Percentiles rank a stretch among this genome's conserved stretches.
phyloP scores from a whole-genome alignment of 2,888 invertebrate genomes.

The Luperina nickerlii region DNA sequence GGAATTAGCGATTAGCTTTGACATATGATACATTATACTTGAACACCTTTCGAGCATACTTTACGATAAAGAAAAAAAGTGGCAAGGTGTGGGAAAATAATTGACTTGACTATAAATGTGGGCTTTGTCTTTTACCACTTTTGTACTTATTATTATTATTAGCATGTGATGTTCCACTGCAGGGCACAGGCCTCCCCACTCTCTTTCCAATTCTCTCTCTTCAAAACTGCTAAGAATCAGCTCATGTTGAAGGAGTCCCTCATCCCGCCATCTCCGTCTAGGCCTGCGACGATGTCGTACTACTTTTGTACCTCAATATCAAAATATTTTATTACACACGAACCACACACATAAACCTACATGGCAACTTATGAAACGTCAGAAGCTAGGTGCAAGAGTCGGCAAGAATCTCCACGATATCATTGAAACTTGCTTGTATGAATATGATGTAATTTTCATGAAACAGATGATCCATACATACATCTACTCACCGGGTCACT shows the following conservation, averaged over 20 bases:
- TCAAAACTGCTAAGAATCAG: no score
- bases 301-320: background rate
- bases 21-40: background rate
- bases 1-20: slow-evolving; percentile 19
- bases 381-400: background rate
- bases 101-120: background rate
- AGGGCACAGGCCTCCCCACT: no score
- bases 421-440: no score
- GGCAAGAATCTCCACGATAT: background rate
- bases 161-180: no score
- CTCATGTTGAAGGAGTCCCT: no score
- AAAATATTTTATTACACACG: background rate
- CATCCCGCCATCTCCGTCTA: no score
- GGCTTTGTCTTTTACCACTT: background rate
- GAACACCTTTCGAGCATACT: slow-evolving; percentile 3
- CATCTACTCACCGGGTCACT: no score
- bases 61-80: background rate
- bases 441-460: background rate
- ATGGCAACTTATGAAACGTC: background rate
- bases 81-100: background rate
- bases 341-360: background rate
- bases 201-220: no score
- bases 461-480: background rate
- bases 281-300: no score
- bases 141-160: background rate